These are phyloP conservation scores for Batillaria attramentaria DNA, from an alignment of 1,140 invertebrate species.

Conservation along the genomic window DNA sequence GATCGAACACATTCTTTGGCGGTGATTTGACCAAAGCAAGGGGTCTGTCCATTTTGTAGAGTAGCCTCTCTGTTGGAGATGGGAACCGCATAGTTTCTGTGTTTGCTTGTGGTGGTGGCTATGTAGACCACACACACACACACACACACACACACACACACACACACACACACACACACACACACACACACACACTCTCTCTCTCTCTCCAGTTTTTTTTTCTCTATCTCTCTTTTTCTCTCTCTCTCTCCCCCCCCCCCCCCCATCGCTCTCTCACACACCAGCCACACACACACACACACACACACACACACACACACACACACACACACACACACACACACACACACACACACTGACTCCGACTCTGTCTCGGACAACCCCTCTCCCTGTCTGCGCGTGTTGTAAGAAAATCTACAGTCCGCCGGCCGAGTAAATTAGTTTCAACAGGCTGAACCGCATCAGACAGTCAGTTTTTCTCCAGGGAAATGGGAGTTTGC, in stretches of 20 bases:
- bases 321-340: conserved; percentile 2
- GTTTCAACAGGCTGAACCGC: too few species aligned
- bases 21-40: too few species aligned
- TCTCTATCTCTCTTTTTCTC: neutral
- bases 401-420: too few species aligned
- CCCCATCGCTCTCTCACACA: neutral
- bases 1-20: too few species aligned
- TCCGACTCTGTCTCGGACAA: neutral
- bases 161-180: neutral
- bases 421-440: too few species aligned
- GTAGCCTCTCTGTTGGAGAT: too few species aligned
- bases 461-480: too few species aligned
- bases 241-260: neutral
- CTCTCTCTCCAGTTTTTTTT: neutral
- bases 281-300: neutral
- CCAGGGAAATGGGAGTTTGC: too few species aligned
- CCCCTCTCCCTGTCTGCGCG: too few species aligned
- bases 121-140: neutral
- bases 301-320: conserved; percentile 2
- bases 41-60: too few species aligned
- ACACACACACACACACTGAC: neutral
- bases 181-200: neutral
- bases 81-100: too few species aligned
- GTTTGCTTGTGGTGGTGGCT: neutral
- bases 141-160: conserved; percentile 14